Evolutionary conservation across 1,140 invertebrate genomes (phyloP).

Genomic region (Aphidius gifuensis): DNA sequence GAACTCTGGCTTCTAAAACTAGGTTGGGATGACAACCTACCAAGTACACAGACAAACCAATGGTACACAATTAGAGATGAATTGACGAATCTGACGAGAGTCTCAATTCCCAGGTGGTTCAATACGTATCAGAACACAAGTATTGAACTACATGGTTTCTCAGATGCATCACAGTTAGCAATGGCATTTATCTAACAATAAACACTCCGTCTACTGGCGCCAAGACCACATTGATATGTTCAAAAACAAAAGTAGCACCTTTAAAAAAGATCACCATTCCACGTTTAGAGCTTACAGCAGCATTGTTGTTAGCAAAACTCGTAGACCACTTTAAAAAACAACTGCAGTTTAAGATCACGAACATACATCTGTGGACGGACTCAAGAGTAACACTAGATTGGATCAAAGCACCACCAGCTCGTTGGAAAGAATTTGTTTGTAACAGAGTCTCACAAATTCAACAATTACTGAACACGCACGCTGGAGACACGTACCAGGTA

Average conservation of each 20-base stretch:
- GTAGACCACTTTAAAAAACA: slow-evolving; percentile 14
- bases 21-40: slow-evolving; percentile 38
- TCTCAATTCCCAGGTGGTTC: slow-evolving; percentile 21
- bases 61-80: slow-evolving; percentile 15
- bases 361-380: slow-evolving; percentile 24
- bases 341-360: background rate
- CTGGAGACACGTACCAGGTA: slow-evolving; percentile 34
- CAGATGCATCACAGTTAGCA: slow-evolving; percentile 26
- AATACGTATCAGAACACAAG: background rate
- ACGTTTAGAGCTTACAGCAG: slow-evolving; percentile 33
- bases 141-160: slow-evolving; percentile 28
- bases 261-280: slow-evolving; percentile 37
- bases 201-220: background rate
- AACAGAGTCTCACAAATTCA: slow-evolving; percentile 47
- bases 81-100: background rate
- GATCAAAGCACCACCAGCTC: slow-evolving; percentile 4
- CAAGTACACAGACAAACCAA: slow-evolving; percentile 21
- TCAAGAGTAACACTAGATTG: slow-evolving; percentile 25
- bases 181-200: slow-evolving; percentile 25
- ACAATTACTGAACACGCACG: slow-evolving; percentile 30
- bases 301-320: slow-evolving; percentile 26
- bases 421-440: slow-evolving; percentile 29
- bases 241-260: slow-evolving; percentile 35
- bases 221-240: slow-evolving; percentile 25
- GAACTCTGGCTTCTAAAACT: slow-evolving; percentile 33